These are phyloP conservation scores for Ptychochromis oligacanthus DNA, from an alignment of 2,113 vertebrate genomes.

Conservation along the genomic window DNA sequence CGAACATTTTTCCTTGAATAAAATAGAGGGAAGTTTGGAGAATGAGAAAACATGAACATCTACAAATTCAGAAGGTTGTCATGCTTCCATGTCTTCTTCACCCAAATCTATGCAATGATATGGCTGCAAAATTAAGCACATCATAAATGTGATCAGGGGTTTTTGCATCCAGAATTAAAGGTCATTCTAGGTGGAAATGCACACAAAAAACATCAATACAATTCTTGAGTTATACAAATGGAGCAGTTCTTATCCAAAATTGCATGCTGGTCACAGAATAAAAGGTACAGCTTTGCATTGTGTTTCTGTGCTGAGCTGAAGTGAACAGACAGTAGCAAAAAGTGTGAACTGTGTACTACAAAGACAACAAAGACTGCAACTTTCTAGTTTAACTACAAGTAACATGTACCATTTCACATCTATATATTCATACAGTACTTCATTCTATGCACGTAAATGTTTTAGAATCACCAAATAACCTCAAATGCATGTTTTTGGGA, in stretches of 20 bases:
- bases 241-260: neutral
- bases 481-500: neutral
- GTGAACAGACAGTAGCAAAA: neutral
- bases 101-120: too few relatives aligned
- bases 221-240: neutral
- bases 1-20: neutral
- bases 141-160: neutral
- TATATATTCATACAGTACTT: neutral
- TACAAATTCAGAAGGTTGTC: too few relatives aligned
- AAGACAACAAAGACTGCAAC: neutral
- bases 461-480: neutral
- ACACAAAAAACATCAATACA: neutral
- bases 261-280: neutral
- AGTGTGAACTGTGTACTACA: too few relatives aligned
- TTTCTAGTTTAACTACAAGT: neutral
- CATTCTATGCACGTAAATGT: neutral
- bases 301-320: neutral
- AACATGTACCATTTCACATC: neutral
- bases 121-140: neutral
- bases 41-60: too few relatives aligned
- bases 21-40: neutral
- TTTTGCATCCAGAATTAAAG: neutral
- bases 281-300: neutral
- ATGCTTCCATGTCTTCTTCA: too few relatives aligned
- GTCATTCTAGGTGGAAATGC: neutral